Base-by-base conservation (phyloP, 2,888 invertebrate genomes). In the Volucella inanis region DNA sequence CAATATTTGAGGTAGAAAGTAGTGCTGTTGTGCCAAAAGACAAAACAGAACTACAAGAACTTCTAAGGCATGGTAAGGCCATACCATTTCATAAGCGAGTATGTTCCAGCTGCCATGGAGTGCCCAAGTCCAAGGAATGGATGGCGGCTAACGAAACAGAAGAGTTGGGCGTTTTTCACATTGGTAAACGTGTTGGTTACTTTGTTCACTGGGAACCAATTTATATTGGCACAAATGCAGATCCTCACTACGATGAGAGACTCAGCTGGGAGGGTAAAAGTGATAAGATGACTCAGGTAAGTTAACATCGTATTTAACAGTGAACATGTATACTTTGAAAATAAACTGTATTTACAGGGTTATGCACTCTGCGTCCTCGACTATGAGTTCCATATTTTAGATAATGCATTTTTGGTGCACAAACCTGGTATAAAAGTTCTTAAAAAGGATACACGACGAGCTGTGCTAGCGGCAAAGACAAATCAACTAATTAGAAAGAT, bases 241-340 rank as follows among this genome's bases (percentile, higher is more conserved):
- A 97, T 89, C 97, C 98, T 0, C 93, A 96, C 87, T 98, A 98
- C 91, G 98, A 98, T 88, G 98, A 98, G 91, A 93, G 98, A 89
- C 94, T 98, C 83, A 97, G 97, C 90, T 98, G 98, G 98, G 98
- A 98, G 90, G 98, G 98, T 54, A 97, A 97, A 92, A 96, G 97
- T 92, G 98, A 98, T 92, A 98, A 98, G 93, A 98, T 98, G 98
- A 97, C 97, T 81, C 98, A 98, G 95, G 98, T 97, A 91, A 90
- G 87, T 62, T 12, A 12, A 55, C 2, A 57, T 0, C 9, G 38
- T 18, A 12, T 8, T 6, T 15, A 15, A n/a, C 14, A 52, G 43
- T 3, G 22, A 10, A 59, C 8, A 31, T 6, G 1, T 31, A 31
- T 6, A 31, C 31, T 6, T 31, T 31, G 31, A 31, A 31, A 31